phyloP scores from a whole-genome alignment of 2,888 invertebrate genomes.

The Chymomyza caudatula region DNA sequence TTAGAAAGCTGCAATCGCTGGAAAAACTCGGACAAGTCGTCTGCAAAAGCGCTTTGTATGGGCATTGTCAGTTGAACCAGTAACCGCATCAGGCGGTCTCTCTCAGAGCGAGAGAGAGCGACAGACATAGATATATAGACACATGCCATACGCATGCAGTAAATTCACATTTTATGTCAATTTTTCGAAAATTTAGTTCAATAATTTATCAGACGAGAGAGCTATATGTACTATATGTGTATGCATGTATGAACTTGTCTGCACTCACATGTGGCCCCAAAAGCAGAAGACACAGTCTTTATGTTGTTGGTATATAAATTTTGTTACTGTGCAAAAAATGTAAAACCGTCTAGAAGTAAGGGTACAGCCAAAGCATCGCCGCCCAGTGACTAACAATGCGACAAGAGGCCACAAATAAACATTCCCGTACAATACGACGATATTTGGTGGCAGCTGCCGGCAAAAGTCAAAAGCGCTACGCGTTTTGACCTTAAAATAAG shows the following conservation, averaged over 20 bases:
- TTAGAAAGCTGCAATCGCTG: neutral
- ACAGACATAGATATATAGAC: neutral
- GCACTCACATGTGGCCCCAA: neutral
- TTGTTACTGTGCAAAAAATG: slow-evolving; percentile 2
- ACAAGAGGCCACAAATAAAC: slow-evolving; percentile 8
- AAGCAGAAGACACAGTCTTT: neutral
- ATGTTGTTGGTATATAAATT: neutral
- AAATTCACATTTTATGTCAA: neutral
- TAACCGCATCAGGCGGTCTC: neutral
- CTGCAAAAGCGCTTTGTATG: neutral
- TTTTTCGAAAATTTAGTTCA: neutral
- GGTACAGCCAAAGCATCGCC: neutral
- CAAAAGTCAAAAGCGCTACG: neutral
- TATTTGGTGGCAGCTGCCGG: slow-evolving; percentile 1
- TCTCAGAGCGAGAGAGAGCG: neutral
- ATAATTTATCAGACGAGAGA: neutral
- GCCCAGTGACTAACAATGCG: neutral
- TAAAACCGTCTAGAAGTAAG: neutral
- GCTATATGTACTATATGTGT: neutral
- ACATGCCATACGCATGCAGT: neutral
- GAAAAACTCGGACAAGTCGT: neutral
- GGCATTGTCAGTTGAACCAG: neutral
- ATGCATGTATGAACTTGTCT: neutral
- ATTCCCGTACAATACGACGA: neutral
- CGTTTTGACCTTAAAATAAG: slow-evolving; percentile 11